Percentiles rank a stretch among this genome's conserved stretches.
Conservation (phyloP, 2,113 vertebrate genomes). For the Tetraodon nigroviridis region DNA sequence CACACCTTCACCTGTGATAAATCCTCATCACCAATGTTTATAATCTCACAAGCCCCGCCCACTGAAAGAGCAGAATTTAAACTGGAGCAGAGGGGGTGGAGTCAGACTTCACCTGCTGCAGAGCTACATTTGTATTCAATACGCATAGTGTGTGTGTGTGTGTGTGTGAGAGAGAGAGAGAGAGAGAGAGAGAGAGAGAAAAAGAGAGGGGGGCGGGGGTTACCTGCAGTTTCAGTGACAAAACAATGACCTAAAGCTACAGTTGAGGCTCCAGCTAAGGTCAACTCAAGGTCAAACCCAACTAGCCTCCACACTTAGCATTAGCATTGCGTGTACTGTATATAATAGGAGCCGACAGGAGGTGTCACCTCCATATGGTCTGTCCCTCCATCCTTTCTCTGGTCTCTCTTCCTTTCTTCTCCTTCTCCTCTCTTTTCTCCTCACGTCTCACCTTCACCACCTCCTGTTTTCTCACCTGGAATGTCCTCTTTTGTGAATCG, state of each 20-base stretch:
- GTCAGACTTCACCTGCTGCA: background rate
- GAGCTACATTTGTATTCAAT: background rate
- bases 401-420: background rate
- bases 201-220: no score
- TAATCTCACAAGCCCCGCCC: no score
- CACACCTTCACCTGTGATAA: no score
- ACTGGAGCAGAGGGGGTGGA: background rate
- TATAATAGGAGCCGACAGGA: no score
- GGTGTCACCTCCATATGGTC: no score
- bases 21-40: no score
- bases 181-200: no score
- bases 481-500: constrained; percentile 1
- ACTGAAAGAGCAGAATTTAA: background rate
- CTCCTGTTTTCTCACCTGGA: constrained; percentile 20
- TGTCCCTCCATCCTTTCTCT: background rate
- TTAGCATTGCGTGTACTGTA: no score
- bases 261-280: no score
- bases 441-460: background rate
- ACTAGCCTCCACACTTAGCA: no score
- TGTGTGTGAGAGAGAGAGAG: background rate
- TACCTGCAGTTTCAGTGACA: constrained; percentile 32
- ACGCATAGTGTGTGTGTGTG: background rate
- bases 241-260: no score
- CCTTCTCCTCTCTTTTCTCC: background rate
- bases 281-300: no score